A percentile compares a stretch with the other conserved stretches of the same genome.
Evolutionary conservation across 2,113 vertebrate genomes (phyloP).

Genomic region (Coryphaenoides rupestris): DNA sequence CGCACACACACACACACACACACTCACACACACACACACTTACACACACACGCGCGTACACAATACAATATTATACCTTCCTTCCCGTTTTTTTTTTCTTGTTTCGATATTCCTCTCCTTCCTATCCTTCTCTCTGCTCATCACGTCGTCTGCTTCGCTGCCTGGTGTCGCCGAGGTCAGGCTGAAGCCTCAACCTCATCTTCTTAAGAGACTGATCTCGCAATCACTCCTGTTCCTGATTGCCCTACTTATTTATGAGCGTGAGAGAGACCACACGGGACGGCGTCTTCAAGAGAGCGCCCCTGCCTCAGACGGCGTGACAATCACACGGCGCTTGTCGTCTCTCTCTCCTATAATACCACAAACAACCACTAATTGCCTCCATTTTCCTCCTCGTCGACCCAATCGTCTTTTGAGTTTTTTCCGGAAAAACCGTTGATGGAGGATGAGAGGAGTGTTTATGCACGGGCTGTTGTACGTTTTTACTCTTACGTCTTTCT

Average conservation of each 20-base stretch:
- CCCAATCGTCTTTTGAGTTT: background rate
- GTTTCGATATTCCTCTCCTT: slow-evolving; percentile 1
- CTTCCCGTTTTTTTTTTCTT: background rate
- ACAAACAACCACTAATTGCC: slow-evolving; percentile 51
- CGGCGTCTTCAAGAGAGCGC: slow-evolving; percentile 21
- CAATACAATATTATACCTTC: background rate
- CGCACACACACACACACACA: slow-evolving; percentile 23
- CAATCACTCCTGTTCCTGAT: slow-evolving; percentile 64
- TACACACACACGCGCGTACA: slow-evolving; percentile 1
- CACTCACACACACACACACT: slow-evolving; percentile 2
- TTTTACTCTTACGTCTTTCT: too few relatives aligned
- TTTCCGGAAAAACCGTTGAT: slow-evolving; percentile 25
- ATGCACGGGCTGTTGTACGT: too few relatives aligned
- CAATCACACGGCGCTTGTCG: slow-evolving; percentile 59
- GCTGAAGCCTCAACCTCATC: slow-evolving; percentile 32
- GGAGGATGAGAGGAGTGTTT: too few relatives aligned
- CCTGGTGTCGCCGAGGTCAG: slow-evolving; percentile 40
- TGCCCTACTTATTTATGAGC: slow-evolving; percentile 56
- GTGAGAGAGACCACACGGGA: slow-evolving; percentile 28
- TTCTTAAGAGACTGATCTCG: slow-evolving; percentile 29
- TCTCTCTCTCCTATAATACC: slow-evolving; percentile 34
- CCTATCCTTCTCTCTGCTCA: background rate
- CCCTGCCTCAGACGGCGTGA: slow-evolving; percentile 23
- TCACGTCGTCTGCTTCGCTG: background rate
- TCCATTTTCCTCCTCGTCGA: slow-evolving; percentile 21